Evolutionary conservation across 2,113 vertebrate species (phyloP), one percentile per base, ranked within the genome.

Genomic region (Cavia aperea): DNA sequence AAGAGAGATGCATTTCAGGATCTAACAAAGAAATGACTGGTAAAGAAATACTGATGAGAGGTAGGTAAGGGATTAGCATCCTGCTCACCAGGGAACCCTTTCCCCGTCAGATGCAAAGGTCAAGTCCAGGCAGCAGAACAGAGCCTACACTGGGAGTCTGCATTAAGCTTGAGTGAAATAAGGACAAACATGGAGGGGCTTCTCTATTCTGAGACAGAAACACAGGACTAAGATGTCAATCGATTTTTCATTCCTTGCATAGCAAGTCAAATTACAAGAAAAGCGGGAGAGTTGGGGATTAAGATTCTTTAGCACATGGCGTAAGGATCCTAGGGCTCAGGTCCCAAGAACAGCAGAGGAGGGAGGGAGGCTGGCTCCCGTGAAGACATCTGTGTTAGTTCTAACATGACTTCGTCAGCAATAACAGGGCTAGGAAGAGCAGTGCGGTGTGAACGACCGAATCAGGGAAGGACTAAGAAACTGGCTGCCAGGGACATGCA

Each of bases 1-100:
- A 86, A 89, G 58, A 62, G 26, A 89, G 89, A 54, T 75, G 81
- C 81, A 77, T 88, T 91, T 90, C 58, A 90, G 84, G 56, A 87
- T 63, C 51, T 78, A 88, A 91, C 14, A 82, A 93, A 93, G 78
- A 73, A 72, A 66, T 73, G 82, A 62, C 63, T 85, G 51, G 54
- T 79, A 78, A 81, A 93, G 51, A 46, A 63, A 88, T 62, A 78
- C 3, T 83, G 85, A 91, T 11, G 24, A 81, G 85, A 81, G 31
- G 31, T 3, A 88, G 75, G 72, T 29, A 43, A 86, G 29, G 26
- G 39, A 85, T 75, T 56, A 88, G 73, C 19, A 46, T 49, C 46
- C 72, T 21, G 29, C 39, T 90, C 62, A 70, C 83, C 43, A 78
- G 33, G 7, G 19, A 31, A 62, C 78, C 16, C 82, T 78, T 65